Evolutionary conservation across 1,140 invertebrate species (phyloP).

Genomic region (Elymnias hypermnestra): DNA sequence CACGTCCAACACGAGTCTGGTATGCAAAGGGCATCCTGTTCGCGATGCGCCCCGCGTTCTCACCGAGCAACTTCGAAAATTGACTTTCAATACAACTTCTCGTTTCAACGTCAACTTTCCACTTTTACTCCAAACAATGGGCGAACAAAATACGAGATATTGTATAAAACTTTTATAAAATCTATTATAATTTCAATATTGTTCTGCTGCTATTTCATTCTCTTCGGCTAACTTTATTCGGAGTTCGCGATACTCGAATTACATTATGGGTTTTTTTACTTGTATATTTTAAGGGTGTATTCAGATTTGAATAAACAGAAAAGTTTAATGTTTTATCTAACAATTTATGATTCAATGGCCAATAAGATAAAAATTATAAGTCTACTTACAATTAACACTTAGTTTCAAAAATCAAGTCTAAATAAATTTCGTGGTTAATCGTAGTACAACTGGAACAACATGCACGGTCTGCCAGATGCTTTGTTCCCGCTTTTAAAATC

Average conservation of each 20-base stretch:
- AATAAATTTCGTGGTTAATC: no score
- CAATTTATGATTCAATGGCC: no score
- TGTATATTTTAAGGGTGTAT: not conserved
- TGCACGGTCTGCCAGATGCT: no score
- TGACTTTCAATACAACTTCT: conserved; percentile 66
- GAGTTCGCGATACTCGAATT: conserved; percentile 7
- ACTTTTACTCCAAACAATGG: conserved; percentile 53
- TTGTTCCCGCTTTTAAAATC: no score
- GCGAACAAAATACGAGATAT: conserved; percentile 33
- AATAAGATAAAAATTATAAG: no score
- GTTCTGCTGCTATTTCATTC: conserved; percentile 20
- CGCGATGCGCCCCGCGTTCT: conserved; percentile 18
- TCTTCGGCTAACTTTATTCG: conserved; percentile 13
- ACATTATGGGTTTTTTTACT: conserved; percentile 8
- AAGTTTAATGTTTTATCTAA: no score
- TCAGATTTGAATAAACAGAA: not conserved
- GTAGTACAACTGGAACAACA: no score
- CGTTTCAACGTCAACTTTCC: conserved; percentile 54
- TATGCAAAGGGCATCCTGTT: conserved; percentile 22
- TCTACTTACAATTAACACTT: no score
- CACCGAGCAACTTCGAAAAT: conserved; percentile 60
- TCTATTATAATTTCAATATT: conserved; percentile 29
- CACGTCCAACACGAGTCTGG: conserved; percentile 19
- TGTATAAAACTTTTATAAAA: conserved; percentile 31
- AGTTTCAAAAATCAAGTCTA: no score